phyloP scores from a whole-genome alignment of 2,797 vertebrate species.

The Anguilla marmorata region DNA sequence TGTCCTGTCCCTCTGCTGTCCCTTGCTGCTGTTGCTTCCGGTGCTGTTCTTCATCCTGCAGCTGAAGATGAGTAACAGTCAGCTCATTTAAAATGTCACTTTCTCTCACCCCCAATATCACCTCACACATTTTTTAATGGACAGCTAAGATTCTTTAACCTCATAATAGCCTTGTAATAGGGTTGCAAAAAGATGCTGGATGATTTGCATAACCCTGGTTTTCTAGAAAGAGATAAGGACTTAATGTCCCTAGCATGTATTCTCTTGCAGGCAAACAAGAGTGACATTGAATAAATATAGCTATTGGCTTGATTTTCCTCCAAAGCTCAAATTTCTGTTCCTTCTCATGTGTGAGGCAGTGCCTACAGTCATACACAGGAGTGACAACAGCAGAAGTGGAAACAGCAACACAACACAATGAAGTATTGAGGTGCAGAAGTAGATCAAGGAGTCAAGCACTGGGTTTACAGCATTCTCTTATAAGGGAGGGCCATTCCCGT shows the following conservation, averaged over 20 bases:
- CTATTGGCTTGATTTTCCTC: neutral
- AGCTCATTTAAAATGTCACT: neutral
- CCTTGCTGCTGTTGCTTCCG: conserved; percentile 96
- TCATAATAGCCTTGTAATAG: too few species aligned
- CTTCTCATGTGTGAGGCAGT: neutral
- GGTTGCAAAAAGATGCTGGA: neutral
- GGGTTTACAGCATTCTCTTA: neutral
- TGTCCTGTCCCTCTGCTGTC: conserved; percentile 87
- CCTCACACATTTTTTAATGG: neutral
- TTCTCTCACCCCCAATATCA: neutral
- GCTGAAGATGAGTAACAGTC: conserved; percentile 62
- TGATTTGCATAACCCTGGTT: neutral
- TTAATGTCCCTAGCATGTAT: neutral
- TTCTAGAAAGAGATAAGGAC: neutral
- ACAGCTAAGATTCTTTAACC: neutral
- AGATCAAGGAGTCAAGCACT: neutral
- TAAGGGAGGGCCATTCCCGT: neutral
- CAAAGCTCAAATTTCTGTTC: neutral
- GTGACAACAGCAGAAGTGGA: neutral
- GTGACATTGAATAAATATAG: neutral
- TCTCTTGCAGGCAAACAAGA: neutral
- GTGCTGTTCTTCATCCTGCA: conserved; percentile 96
- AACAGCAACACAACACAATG: neutral
- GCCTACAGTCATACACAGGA: neutral
- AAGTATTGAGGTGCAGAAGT: neutral